Conservation (phyloP, 2,797 vertebrate genomes). For the Momotus momota region DNA sequence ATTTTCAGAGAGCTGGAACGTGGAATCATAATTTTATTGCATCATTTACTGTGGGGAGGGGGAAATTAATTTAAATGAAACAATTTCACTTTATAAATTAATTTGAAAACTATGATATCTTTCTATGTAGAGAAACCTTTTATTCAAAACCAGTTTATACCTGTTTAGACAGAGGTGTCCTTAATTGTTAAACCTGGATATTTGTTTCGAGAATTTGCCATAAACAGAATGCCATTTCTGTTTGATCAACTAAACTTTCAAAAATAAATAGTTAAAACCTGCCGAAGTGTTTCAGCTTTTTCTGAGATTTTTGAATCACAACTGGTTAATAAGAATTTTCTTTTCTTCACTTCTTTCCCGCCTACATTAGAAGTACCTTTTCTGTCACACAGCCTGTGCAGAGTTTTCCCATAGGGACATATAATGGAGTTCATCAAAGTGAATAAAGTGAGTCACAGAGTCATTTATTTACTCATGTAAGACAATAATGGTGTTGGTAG, state of each 20-base stretch:
- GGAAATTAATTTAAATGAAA: background rate
- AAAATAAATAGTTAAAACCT: background rate
- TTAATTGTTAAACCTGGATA: background rate
- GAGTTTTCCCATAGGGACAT: constrained; percentile 53
- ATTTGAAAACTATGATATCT: background rate
- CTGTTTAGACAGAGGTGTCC: background rate
- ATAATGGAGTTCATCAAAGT: constrained; percentile 45
- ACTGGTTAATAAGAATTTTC: background rate
- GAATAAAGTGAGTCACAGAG: constrained; percentile 31
- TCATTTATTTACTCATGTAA: constrained; percentile 66
- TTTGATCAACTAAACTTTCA: background rate
- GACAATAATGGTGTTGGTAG: constrained; percentile 42
- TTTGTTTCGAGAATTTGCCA: background rate
- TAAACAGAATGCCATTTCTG: background rate
- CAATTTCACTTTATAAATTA: background rate
- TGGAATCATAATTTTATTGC: background rate
- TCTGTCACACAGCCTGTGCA: background rate
- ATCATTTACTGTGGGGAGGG: background rate
- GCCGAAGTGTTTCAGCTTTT: background rate
- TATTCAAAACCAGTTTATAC: background rate
- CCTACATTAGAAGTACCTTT: constrained; percentile 36
- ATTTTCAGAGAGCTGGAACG: background rate
- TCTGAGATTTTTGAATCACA: background rate
- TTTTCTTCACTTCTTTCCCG: background rate
- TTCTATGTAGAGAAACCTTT: background rate